These are phyloP conservation scores for Philopotamus ludificatus DNA, from an alignment of 1,140 invertebrate genomes.

Conservation along the genomic window DNA sequence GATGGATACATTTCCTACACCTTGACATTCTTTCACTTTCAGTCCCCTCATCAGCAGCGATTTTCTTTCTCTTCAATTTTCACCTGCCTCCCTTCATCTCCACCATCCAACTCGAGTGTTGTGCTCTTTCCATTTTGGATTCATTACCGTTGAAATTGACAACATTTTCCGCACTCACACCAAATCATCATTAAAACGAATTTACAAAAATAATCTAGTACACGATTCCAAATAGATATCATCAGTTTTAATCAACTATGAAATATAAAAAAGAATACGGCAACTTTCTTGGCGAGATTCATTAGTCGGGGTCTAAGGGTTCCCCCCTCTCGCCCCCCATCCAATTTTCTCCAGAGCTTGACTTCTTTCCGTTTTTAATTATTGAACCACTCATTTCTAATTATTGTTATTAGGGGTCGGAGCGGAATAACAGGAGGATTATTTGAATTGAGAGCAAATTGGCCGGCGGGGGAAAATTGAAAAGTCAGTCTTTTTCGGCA, in stretches of 20 bases:
- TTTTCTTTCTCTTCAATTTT: conserved; percentile 1
- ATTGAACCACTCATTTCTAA: conserved; percentile 61
- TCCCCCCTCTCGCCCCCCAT: neutral
- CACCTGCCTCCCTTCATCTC: conserved; percentile 9
- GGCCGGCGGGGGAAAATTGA: conserved; percentile 38
- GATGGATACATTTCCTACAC: neutral
- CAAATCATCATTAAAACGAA: neutral
- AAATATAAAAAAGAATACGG: neutral
- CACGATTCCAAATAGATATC: neutral
- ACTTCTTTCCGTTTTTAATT: conserved; percentile 60
- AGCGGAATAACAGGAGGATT: conserved; percentile 41
- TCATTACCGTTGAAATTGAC: conserved; percentile 31
- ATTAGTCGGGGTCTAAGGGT: conserved; percentile 2
- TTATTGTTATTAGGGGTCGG: conserved; percentile 57
- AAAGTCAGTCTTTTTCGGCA: conserved; percentile 39
- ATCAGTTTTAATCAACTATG: neutral
- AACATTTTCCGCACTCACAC: conserved; percentile 16
- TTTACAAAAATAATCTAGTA: neutral
- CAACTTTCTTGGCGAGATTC: conserved; percentile 12
- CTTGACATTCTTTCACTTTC: conserved; percentile 36
- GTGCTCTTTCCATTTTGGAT: conserved; percentile 27
- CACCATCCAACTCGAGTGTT: conserved; percentile 14
- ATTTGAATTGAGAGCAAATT: conserved; percentile 41
- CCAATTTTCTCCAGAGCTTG: conserved; percentile 26
- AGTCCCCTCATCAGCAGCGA: conserved; percentile 20